Conservation (phyloP, 2,888 invertebrate species). For the Cosmia pyralina region DNA sequence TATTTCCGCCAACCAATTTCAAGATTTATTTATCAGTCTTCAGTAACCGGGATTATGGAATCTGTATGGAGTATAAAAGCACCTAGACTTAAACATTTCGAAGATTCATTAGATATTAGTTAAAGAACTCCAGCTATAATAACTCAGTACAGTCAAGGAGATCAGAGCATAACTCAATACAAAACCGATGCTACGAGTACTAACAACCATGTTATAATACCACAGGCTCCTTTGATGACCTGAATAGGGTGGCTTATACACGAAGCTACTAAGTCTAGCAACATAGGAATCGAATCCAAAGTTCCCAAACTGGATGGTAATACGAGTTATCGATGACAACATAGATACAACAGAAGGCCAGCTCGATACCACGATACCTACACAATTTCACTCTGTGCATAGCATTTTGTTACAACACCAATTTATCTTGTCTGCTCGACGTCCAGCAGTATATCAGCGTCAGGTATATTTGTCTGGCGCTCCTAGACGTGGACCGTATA, state of each 20-base stretch:
- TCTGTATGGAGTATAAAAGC: not conserved
- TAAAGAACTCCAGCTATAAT: not conserved
- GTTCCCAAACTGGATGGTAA: conserved; percentile 48
- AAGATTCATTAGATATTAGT: not conserved
- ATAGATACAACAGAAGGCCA: conserved; percentile 6
- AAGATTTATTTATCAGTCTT: no score
- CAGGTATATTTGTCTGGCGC: no score
- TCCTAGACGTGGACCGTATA: no score
- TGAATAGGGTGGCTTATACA: conserved; percentile 25
- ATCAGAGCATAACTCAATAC: conserved; percentile 11
- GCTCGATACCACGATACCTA: no score
- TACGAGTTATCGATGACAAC: conserved; percentile 30
- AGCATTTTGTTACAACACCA: no score
- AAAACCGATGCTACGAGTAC: conserved; percentile 14
- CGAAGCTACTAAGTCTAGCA: conserved; percentile 17
- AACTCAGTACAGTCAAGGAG: not conserved
- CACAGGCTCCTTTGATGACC: conserved; percentile 7
- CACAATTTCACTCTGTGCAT: no score
- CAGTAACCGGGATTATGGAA: not conserved
- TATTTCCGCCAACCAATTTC: conserved; percentile 7
- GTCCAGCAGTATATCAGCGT: no score
- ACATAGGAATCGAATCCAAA: conserved; percentile 46
- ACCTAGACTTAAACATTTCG: not conserved
- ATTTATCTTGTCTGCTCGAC: no score
- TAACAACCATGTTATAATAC: conserved; percentile 8